These are phyloP conservation scores for Sisor rabdophorus DNA, from an alignment of 2,113 vertebrate species.

Conservation along the genomic window DNA sequence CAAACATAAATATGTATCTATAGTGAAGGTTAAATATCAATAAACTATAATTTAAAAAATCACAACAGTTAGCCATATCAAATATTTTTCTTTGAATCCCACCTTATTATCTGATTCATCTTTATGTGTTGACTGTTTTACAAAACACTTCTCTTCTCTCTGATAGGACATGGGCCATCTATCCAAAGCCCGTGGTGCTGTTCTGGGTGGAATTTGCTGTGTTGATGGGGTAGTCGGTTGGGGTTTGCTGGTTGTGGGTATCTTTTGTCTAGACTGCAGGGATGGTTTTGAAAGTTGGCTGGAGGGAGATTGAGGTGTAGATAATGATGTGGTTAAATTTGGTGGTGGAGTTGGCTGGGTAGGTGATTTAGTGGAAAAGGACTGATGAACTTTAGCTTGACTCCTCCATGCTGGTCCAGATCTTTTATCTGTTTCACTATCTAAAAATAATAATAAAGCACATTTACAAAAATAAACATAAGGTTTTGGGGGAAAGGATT, in stretches of 20 bases:
- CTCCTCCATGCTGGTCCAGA: constrained; percentile 70
- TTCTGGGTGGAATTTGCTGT: constrained; percentile 27
- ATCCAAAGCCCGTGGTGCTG: constrained; percentile 15
- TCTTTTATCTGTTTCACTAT: constrained; percentile 23
- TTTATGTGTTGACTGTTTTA: constrained; percentile 1
- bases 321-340: not conserved
- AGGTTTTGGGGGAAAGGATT: no score
- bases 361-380: constrained; percentile 47
- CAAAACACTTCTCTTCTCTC: constrained; percentile 15
- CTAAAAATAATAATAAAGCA: not conserved
- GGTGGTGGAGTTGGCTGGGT: not conserved
- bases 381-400: constrained; percentile 63
- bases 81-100: not conserved
- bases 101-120: constrained; percentile 19
- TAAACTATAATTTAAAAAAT: no score
- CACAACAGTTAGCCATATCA: no score
- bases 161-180: not conserved
- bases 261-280: constrained; percentile 16
- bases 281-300: constrained; percentile 17
- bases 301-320: not conserved
- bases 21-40: no score
- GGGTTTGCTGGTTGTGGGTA: not conserved
- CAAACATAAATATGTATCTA: no score
- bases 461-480: not conserved
- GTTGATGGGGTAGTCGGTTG: constrained; percentile 4